A percentile compares a stretch with the other conserved stretches of the same genome.
These are phyloP conservation scores for Toxotes lorentzi DNA, from an alignment of 2,797 vertebrate species.

Conservation along the genomic window DNA sequence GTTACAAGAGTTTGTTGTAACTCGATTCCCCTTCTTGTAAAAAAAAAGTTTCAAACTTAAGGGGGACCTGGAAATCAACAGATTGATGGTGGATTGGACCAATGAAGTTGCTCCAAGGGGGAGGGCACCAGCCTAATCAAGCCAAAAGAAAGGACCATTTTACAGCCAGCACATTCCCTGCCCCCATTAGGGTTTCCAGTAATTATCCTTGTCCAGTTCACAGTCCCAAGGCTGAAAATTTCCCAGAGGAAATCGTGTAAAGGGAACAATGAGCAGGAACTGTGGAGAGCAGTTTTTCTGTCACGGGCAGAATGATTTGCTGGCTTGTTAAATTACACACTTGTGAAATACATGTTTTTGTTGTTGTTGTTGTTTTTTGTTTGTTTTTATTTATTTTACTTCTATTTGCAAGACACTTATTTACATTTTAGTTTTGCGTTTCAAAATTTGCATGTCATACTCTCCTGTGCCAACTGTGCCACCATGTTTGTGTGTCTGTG, in stretches of 20 bases:
- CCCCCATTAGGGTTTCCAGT: constrained; percentile 80
- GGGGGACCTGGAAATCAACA: constrained; percentile 53
- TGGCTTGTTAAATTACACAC: constrained; percentile 17
- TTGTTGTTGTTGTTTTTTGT: too few relatives aligned
- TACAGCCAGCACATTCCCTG: constrained; percentile 57
- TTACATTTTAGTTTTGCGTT: too few relatives aligned
- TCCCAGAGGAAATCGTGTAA: constrained; percentile 83
- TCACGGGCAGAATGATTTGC: constrained; percentile 41
- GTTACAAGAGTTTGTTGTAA: constrained; percentile 85
- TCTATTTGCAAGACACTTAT: background rate
- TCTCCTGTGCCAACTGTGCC: too few relatives aligned
- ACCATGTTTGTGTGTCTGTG: background rate
- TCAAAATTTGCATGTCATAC: background rate
- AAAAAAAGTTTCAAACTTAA: constrained; percentile 88
- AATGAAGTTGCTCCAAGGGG: constrained; percentile 65
- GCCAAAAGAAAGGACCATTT: constrained; percentile 54
- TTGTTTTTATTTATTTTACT: background rate
- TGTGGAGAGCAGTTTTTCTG: constrained; percentile 50
- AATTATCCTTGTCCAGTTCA: constrained; percentile 78
- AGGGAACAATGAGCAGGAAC: constrained; percentile 85
- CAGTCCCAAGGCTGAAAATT: constrained; percentile 71
- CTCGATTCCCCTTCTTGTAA: constrained; percentile 75
- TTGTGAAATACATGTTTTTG: background rate
- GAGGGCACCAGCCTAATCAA: constrained; percentile 70
- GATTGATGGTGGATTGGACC: constrained; percentile 80